Conservation (phyloP, 2,797 vertebrate genomes). For the Thripadectes ignobilis region DNA sequence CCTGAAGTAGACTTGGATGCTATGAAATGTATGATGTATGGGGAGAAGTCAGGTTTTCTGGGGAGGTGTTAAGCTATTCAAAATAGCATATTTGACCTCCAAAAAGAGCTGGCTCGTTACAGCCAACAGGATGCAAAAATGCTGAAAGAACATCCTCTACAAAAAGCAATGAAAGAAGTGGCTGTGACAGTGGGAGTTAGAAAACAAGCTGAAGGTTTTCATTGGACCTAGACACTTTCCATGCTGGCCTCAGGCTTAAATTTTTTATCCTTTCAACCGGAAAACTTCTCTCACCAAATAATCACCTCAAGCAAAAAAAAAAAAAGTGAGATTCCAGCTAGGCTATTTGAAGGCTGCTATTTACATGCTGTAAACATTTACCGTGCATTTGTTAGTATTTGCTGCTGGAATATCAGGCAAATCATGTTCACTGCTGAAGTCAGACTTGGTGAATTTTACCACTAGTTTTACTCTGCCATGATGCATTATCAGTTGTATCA, state of each 20-base stretch:
- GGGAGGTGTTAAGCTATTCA: conserved; percentile 5
- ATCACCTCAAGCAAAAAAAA: background rate
- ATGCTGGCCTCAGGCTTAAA: background rate
- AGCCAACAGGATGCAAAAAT: conserved; percentile 29
- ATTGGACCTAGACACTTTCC: conserved; percentile 33
- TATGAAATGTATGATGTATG: background rate
- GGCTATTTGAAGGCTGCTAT: background rate
- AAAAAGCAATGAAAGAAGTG: conserved; percentile 38
- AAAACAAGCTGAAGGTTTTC: conserved; percentile 31
- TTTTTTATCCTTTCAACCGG: background rate
- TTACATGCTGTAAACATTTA: background rate
- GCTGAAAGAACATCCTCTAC: conserved; percentile 6
- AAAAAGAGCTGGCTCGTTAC: background rate
- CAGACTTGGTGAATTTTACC: background rate
- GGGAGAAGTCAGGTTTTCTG: background rate
- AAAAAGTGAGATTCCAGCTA: background rate
- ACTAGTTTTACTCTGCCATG: background rate
- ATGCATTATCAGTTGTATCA: background rate
- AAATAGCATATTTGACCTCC: conserved; percentile 17
- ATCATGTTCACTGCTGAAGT: background rate
- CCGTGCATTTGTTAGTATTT: background rate
- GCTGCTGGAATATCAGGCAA: background rate
- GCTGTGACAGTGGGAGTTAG: background rate
- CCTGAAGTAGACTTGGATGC: background rate
- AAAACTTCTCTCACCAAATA: background rate